Conservation (phyloP, 1,140 invertebrate species). For the Gryon sp. region DNA sequence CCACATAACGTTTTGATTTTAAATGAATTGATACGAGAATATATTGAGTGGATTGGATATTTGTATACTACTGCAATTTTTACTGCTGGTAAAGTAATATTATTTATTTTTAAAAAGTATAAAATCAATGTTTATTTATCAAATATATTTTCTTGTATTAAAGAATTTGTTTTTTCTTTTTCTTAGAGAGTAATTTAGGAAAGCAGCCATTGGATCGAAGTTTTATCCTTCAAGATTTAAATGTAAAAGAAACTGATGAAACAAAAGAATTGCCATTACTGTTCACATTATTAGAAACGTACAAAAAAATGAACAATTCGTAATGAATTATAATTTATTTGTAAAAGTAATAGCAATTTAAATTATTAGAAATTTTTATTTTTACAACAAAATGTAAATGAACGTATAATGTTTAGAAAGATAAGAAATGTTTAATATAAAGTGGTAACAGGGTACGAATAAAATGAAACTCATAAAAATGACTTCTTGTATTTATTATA, state of each 20-base stretch:
- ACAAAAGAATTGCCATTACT: constrained; percentile 73
- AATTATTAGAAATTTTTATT: too few species aligned
- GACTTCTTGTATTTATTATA: constrained; percentile 43
- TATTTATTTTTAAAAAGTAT: constrained; percentile 7
- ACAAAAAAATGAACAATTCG: constrained; percentile 65
- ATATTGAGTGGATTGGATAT: constrained; percentile 79
- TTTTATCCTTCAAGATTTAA: constrained; percentile 71
- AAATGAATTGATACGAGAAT: constrained; percentile 79
- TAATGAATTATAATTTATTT: neutral
- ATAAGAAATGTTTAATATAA: too few species aligned
- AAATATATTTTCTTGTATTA: too few species aligned
- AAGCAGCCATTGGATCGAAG: constrained; percentile 73
- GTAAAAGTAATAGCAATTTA: neutral
- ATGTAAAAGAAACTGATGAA: constrained; percentile 70
- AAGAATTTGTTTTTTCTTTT: too few species aligned
- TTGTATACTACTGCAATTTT: constrained; percentile 72
- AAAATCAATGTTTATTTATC: too few species aligned
- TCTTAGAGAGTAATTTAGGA: constrained; percentile 75
- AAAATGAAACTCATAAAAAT: constrained; percentile 19
- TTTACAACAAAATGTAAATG: too few species aligned
- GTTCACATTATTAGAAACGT: constrained; percentile 72
- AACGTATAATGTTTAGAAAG: too few species aligned
- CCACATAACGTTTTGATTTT: constrained; percentile 72
- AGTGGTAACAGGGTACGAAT: too few species aligned
- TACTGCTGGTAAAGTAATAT: constrained; percentile 31